Base-by-base conservation (phyloP, 2,888 invertebrate species). In the Pristionchus fissidentatus region DNA sequence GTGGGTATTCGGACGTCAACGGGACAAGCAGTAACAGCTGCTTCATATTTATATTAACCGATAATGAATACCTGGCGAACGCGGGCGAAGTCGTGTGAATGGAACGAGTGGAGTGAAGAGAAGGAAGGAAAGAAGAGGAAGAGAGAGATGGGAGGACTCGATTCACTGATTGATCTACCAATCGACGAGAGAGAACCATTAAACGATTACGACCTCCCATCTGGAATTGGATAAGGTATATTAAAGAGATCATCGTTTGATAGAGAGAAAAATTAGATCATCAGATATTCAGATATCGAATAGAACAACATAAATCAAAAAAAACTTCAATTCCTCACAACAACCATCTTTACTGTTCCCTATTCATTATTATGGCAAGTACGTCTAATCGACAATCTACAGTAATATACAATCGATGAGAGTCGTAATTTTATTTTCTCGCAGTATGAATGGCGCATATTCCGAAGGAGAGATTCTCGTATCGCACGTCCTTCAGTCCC, bases 391-490 rank as follows among this genome's bases (percentile, higher is more conserved):
- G 15, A 62, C 46, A 3, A 52, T 38, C 52, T 79, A 77, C 77
- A 29, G 77, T 77, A 49, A 13, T 32, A 19, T 13, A 77, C 26
- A 80, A 49, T 60, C 35, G 49, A 80, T 43, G 19, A n/a, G 8
- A 10, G 22, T 26, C 26, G 26, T 35, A 62, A n/a, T 10, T n/a
- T 73, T 29, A 73, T 73, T 90, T 90, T 19, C 85, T 86, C 35
- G 90, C 91, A 22, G 87, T 88, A 93, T 99, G 98, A 92, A 99
- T 97, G 73, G 97, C 95, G 85, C 96, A 96, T 5, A 97, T 94
- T 1, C 99, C 99, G 91, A 96, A 95, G 1, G 96, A 95, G 84
- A 98, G 93, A 94, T 98, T 97, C 93, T 97, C 96, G 93, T 96
- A 97, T 0, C 95, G 94, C 0, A 97, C 97, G 91, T 95, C 94